These are phyloP conservation scores for Chrosomus eos DNA, from an alignment of 2,797 vertebrate genomes.

Conservation along the genomic window DNA sequence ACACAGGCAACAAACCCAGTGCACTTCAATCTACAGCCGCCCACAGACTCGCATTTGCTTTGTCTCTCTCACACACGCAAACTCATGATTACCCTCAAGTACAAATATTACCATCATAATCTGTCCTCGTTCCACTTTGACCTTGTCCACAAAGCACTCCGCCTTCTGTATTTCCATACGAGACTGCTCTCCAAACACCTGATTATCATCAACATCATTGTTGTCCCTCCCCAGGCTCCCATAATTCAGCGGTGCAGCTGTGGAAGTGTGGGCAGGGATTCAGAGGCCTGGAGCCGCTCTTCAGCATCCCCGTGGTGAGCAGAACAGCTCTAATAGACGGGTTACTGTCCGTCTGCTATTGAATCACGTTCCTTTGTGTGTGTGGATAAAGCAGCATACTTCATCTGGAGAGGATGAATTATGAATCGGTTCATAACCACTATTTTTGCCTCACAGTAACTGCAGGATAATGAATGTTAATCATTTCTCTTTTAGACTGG, in stretches of 20 bases:
- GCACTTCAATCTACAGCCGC: not conserved
- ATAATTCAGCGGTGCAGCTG: slow-evolving; percentile 83
- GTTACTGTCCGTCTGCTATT: not conserved
- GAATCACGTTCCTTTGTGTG: not conserved
- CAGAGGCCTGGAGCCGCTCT: slow-evolving; percentile 83
- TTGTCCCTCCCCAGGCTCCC: slow-evolving; percentile 81
- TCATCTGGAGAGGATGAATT: slow-evolving; percentile 16
- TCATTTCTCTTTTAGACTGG: slow-evolving; percentile 78
- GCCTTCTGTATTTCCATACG: slow-evolving; percentile 13
- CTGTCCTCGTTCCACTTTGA: not conserved
- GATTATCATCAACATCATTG: slow-evolving; percentile 23
- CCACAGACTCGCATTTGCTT: not conserved
- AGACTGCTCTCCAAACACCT: not conserved
- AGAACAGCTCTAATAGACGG: not conserved
- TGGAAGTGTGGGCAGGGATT: slow-evolving; percentile 91
- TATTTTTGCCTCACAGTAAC: not conserved
- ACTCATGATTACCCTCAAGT: not conserved
- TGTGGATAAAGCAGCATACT: not conserved
- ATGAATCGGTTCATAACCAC: not conserved
- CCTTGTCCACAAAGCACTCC: slow-evolving; percentile 26
- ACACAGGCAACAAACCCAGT: not conserved
- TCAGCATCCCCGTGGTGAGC: slow-evolving; percentile 88
- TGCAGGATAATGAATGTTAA: not conserved
- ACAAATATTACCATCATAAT: slow-evolving; percentile 21
- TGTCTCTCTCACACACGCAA: not conserved